These are phyloP conservation scores for Drosophila mayaguana DNA, from an alignment of 2,888 invertebrate species.

Conservation along the genomic window DNA sequence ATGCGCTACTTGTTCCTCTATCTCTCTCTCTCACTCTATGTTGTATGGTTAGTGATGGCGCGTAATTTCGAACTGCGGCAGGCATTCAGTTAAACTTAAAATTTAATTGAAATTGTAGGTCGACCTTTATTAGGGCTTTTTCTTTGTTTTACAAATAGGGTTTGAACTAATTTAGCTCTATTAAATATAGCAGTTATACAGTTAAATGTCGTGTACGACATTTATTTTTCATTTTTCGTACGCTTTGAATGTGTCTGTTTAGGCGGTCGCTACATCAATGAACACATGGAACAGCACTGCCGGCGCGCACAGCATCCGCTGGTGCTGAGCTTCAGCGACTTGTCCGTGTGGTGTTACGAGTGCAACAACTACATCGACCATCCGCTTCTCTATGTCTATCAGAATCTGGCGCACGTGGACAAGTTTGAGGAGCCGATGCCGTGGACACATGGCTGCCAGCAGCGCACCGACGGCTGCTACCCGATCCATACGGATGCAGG, in stretches of 20 bases:
- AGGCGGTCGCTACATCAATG: constrained; percentile 91
- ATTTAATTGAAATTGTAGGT: not conserved
- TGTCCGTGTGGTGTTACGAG: constrained; percentile 95
- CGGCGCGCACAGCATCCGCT: constrained; percentile 88
- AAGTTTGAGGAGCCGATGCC: constrained; percentile 91
- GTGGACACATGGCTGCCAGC: constrained; percentile 84
- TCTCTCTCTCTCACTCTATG: no score
- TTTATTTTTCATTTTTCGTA: not conserved
- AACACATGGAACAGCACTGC: constrained; percentile 92
- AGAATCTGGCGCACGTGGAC: constrained; percentile 89
- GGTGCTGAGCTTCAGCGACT: constrained; percentile 91
- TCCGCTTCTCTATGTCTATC: constrained; percentile 89
- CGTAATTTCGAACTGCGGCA: not conserved
- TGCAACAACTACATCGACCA: constrained; percentile 94
- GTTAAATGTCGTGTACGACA: no score
- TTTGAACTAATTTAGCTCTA: no score
- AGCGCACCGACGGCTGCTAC: constrained; percentile 57
- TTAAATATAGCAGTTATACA: no score
- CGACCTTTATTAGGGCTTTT: not conserved
- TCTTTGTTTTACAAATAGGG: not conserved
- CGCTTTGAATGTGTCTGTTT: not conserved
- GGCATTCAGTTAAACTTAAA: not conserved
- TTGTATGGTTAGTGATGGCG: no score
- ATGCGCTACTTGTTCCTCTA: no score
- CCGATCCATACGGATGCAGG: not conserved